These are phyloP conservation scores for Cacatua alba DNA, from an alignment of 2,113 vertebrate species.

Conservation along the genomic window DNA sequence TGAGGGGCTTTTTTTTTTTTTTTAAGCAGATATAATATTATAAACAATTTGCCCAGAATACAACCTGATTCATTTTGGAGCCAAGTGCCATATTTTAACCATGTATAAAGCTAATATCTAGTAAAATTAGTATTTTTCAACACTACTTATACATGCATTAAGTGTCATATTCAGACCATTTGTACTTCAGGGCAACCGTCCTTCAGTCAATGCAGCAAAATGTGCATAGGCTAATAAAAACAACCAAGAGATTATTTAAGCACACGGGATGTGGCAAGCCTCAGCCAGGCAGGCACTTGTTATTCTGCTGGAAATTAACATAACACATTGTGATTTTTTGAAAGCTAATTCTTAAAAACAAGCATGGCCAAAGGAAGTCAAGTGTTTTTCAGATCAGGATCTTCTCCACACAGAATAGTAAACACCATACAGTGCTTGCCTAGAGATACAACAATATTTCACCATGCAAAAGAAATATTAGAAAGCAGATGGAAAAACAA, in stretches of 20 bases:
- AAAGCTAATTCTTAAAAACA: not conserved
- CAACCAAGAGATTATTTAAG: not conserved
- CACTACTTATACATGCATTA: not conserved
- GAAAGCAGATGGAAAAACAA: not conserved
- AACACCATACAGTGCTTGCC: not conserved
- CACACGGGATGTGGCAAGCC: not conserved
- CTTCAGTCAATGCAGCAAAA: not conserved
- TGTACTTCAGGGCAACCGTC: not conserved
- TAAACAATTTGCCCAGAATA: constrained; percentile 25
- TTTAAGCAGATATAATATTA: constrained; percentile 43
- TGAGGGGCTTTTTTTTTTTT: not conserved
- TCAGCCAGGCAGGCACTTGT: not conserved
- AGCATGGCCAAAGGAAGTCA: not conserved
- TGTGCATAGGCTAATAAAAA: not conserved
- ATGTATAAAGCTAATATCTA: constrained; percentile 18
- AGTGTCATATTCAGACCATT: not conserved
- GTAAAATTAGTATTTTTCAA: constrained; percentile 40
- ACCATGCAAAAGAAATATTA: not conserved
- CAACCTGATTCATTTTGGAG: constrained; percentile 51
- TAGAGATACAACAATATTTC: not conserved
- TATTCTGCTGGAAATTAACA: not conserved
- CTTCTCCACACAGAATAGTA: not conserved
- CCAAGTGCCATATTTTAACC: constrained; percentile 21
- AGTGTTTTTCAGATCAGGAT: not conserved
- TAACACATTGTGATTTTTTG: not conserved